Percentiles rank a stretch among this genome's conserved stretches.
Conservation (phyloP, 2,888 invertebrate species). For the Hydrotaea cyrtoneurina region DNA sequence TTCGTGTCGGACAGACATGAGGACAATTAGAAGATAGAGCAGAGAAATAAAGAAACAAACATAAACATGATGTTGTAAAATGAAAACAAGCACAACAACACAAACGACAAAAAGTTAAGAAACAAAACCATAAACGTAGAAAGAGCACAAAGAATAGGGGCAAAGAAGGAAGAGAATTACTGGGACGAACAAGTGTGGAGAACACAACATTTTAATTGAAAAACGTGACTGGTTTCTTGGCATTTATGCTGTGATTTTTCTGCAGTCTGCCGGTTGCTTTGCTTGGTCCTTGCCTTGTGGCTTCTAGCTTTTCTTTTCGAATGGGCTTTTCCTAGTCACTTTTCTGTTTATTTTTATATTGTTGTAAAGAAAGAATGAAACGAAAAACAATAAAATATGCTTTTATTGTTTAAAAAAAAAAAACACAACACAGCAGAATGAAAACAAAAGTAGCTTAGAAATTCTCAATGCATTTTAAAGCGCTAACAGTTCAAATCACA, state of each 20-base stretch:
- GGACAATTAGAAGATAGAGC: constrained; percentile 40
- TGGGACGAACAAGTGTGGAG: constrained; percentile 25
- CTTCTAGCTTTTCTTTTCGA: neutral
- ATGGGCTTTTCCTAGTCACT: neutral
- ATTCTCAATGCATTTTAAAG: neutral
- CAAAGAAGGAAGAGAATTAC: neutral
- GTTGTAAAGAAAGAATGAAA: no score
- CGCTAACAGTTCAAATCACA: neutral
- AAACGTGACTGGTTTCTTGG: constrained; percentile 72
- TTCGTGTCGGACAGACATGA: neutral
- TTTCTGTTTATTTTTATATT: neutral
- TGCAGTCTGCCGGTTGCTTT: neutral
- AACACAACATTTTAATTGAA: constrained; percentile 77
- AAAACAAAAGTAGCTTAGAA: neutral
- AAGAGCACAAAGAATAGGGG: neutral
- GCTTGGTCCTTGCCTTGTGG: neutral
- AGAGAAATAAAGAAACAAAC: constrained; percentile 17
- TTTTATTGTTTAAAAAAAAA: neutral
- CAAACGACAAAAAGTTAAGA: constrained; percentile 38
- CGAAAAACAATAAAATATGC: neutral
- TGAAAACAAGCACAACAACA: constrained; percentile 17
- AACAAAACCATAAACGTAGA: constrained; percentile 41
- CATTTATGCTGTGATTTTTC: neutral
- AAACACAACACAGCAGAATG: neutral
- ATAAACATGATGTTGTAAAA: constrained; percentile 25